These are phyloP conservation scores for Hydroisotoma schaefferi DNA, from an alignment of 2,888 invertebrate species.

Conservation along the genomic window DNA sequence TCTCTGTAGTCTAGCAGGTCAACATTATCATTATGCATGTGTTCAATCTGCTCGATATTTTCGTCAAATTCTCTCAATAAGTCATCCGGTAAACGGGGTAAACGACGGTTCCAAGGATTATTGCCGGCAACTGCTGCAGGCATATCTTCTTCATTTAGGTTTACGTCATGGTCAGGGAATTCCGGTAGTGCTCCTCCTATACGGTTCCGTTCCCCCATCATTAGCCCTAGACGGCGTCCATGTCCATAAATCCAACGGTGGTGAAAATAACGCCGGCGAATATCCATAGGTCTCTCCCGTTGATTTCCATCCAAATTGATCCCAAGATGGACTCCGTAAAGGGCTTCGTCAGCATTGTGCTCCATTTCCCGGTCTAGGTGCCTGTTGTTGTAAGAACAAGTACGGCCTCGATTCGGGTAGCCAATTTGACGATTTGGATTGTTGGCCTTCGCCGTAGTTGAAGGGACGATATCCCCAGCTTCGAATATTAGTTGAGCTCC, in stretches of 20 bases:
- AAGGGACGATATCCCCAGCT: neutral
- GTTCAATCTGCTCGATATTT: too few species aligned
- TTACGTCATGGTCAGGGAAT: neutral
- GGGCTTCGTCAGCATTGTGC: neutral
- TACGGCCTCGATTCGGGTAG: neutral
- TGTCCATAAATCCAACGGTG: too few species aligned
- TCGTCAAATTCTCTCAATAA: too few species aligned
- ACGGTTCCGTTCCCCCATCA: neutral
- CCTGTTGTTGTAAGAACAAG: neutral
- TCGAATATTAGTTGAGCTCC: conserved; percentile 23
- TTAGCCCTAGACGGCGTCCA: neutral
- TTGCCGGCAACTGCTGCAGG: too few species aligned
- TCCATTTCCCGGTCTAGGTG: neutral
- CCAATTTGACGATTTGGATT: conserved; percentile 9
- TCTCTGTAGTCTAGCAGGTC: too few species aligned
- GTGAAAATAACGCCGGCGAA: neutral
- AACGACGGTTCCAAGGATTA: too few species aligned
- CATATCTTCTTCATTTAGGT: neutral
- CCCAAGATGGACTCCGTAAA: neutral
- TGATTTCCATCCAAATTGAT: neutral
- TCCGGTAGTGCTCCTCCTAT: neutral
- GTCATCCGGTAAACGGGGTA: too few species aligned
- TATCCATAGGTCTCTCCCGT: too few species aligned
- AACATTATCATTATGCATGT: neutral
- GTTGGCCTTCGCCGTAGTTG: neutral